Evolutionary conservation across 2,888 invertebrate genomes (phyloP).

Genomic region (Thysanoteuthis rhombus): DNA sequence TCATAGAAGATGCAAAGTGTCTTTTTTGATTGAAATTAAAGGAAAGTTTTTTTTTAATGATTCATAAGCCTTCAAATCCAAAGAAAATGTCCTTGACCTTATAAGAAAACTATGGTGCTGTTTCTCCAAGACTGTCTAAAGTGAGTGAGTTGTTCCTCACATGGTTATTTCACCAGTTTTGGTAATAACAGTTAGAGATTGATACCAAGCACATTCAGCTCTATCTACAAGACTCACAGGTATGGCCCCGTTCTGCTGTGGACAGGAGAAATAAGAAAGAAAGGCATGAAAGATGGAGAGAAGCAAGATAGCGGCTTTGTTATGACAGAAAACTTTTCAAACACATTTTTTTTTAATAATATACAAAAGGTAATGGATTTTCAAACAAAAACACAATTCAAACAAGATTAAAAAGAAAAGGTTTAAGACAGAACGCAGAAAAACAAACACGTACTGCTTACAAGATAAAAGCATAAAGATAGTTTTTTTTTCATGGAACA

Average conservation of each 20-base stretch:
- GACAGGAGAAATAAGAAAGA: not conserved
- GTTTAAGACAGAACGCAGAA: not conserved
- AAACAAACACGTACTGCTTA: not conserved
- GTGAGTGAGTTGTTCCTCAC: not conserved
- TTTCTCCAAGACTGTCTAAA: not conserved
- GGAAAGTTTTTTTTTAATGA: no score
- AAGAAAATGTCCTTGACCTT: not conserved
- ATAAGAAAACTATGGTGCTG: not conserved
- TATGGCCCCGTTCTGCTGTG: constrained; percentile 12
- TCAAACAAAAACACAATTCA: not conserved
- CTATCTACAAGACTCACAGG: constrained; percentile 12
- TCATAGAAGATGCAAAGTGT: no score
- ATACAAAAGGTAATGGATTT: not conserved
- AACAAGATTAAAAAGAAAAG: not conserved
- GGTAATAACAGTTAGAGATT: not conserved
- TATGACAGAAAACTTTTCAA: not conserved
- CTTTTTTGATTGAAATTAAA: no score
- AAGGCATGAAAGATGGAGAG: not conserved
- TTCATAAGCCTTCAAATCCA: not conserved
- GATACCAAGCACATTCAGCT: constrained; percentile 12
- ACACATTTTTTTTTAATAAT: not conserved
- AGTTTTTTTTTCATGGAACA: not conserved
- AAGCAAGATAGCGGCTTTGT: not conserved
- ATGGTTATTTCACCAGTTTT: not conserved
- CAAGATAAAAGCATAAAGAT: not conserved